Evolutionary conservation across 2,888 invertebrate species (phyloP), one percentile per base, ranked within the genome.

Genomic region (Campoletis raptor): DNA sequence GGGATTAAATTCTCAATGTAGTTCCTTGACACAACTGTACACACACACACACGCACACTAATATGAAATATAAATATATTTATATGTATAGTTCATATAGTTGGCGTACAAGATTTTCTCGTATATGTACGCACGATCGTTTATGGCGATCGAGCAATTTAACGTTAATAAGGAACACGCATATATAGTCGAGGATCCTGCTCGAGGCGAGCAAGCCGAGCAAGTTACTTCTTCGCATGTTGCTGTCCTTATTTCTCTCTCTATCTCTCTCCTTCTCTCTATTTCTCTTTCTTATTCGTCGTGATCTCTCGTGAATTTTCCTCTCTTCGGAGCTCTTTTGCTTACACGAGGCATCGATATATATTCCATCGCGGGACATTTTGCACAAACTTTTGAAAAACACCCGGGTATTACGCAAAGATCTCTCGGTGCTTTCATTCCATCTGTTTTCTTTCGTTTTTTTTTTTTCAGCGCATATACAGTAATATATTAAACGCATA

Each of bases 131-230:
- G 72, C 83, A 80, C 54, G 85, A 85, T 85, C 82, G 87, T 85
- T 87, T 87, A 85, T 84, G 83, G 81, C 83, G 83, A 84, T 83
- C 85, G 70, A 80, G 78, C 78, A 80, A 80, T 84, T 83, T 83
- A 85, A 81, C 83, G 78, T 85, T 83, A 81, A 83, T 85, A 83
- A 87, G 83, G 83, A 85, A 85, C 83, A 83, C 79, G 74, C 81
- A 83, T 81, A 81, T 81, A 81, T 67, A 66, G 74, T 37, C 76
- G 70, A 64, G 74, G 85, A 85, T 83, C 79, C 85, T 83, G 85
- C 83, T 83, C 52, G 78, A 80, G 82, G 82, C 78, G 57, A 85
- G 78, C 21, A 72, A 76, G 66, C 61, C 36, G 72, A 67, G 85
- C 85, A 54, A 85, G 82, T 61, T 85, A 67, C 81, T 78, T 78